These are phyloP conservation scores for Chinchilla lanigera DNA, from an alignment of 2,113 vertebrate species.

Conservation along the genomic window DNA sequence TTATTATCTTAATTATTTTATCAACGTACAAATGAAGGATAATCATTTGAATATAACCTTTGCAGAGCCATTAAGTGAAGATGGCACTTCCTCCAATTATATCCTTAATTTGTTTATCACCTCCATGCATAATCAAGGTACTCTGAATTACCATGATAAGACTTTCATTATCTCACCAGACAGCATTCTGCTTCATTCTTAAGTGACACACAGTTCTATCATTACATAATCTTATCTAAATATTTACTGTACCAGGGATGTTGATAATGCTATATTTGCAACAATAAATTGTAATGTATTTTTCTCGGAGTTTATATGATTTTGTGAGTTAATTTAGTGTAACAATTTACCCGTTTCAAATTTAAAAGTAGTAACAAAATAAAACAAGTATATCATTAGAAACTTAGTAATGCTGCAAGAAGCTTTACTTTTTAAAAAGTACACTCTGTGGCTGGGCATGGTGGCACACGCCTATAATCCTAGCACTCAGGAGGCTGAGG, in stretches of 20 bases:
- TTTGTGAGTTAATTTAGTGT: conserved; percentile 34
- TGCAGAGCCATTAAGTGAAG: conserved; percentile 52
- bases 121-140: conserved; percentile 42
- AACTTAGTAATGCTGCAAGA: background rate
- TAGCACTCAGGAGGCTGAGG: no score
- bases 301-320: background rate
- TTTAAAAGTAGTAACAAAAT: conserved; percentile 35
- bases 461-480: no score
- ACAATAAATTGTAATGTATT: conserved; percentile 17
- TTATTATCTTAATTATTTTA: conserved; percentile 64
- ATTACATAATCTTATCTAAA: conserved; percentile 20
- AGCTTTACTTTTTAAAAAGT: conserved; percentile 14
- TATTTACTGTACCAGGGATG: background rate
- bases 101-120: conserved; percentile 64
- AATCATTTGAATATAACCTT: conserved; percentile 69
- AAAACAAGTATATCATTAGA: background rate
- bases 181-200: conserved; percentile 31
- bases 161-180: conserved; percentile 44
- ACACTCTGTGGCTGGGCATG: background rate
- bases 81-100: conserved; percentile 58
- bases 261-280: conserved; percentile 38
- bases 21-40: conserved; percentile 55
- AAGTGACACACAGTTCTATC: background rate
- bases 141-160: conserved; percentile 51
- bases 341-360: conserved; percentile 41